Evolutionary conservation across 1,140 invertebrate species (phyloP), one percentile per base, ranked within the genome.

Genomic region (Bathynomus jamesi): DNA sequence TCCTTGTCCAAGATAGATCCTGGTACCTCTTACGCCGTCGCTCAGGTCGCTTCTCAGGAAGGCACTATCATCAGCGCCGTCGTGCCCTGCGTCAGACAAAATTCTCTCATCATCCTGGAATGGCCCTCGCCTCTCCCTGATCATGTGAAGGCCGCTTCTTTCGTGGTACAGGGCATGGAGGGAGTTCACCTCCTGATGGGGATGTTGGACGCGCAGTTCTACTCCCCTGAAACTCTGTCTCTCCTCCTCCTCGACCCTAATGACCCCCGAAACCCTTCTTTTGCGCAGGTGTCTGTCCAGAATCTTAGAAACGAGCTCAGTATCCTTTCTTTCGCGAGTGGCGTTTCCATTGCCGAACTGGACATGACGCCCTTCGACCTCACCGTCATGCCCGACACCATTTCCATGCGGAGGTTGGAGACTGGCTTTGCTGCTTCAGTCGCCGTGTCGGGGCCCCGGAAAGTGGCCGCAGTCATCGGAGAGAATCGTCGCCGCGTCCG

Each of bases 401-500:
- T 75, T 21, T 78, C 76, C 21, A 83, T 81, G 61, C 78, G 83
- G 24, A 73, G 86, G 4, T 82, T 83, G 84, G 76, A 76, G 28
- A 64, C 64, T 61, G 70, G 75, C 30, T 61, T 53, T 1, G 40
- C 40, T 17, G 40, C 40, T 53, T 17, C 40, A 5, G 86, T 96
- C 74, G 89, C 93, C 5, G 93, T 96, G 0, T 95, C 93, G 71
- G 93, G 94, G 0, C 86, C 88, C 11, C 84, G 94, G 46, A 94
- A 95, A 85, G 92, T 96, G 27, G 89, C 92, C 10, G 91, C 94
- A 61, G 87, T 96, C 69, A 82, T 96, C 11, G 91, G 90, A 21
- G 89, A 91, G 78, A 91, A 87, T 76, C 84, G 85, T 71, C 86
- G 91, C 67, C 92, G 93, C 81, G 89, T 96, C 60, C 85, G 91